A percentile compares a stretch with the other conserved stretches of the same genome.
phyloP scores from a whole-genome alignment of 2,888 invertebrate genomes.

The Priocnemis perturbator region DNA sequence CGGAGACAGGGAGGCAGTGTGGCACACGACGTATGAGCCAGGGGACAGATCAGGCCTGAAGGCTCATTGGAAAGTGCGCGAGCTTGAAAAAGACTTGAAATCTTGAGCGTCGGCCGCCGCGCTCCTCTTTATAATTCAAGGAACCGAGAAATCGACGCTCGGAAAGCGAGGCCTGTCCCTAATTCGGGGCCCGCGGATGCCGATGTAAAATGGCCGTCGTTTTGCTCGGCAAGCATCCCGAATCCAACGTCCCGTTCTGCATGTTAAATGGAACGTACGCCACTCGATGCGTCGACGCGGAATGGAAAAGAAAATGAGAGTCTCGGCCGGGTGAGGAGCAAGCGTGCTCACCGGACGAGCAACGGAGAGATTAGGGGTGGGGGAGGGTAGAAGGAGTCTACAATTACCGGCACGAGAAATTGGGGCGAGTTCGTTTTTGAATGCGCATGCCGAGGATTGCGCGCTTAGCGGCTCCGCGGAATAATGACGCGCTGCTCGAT shows the following conservation, averaged over 20 bases:
- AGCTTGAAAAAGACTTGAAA: too few relatives aligned
- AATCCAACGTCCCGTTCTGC: slow-evolving; percentile 36
- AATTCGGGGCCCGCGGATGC: slow-evolving; percentile 13
- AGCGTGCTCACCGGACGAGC: too few relatives aligned
- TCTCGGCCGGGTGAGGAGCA: slow-evolving; percentile 20
- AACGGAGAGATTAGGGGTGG: too few relatives aligned
- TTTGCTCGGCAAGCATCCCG: slow-evolving; percentile 16
- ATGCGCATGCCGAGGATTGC: too few relatives aligned
- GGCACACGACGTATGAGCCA: too few relatives aligned
- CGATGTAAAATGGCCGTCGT: slow-evolving; percentile 38
- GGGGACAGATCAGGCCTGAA: not conserved
- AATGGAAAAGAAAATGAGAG: slow-evolving; percentile 19
- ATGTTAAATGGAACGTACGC: slow-evolving; percentile 45
- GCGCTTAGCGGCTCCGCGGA: too few relatives aligned
- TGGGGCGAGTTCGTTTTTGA: too few relatives aligned
- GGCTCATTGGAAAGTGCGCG: not conserved
- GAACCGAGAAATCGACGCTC: slow-evolving; percentile 7
- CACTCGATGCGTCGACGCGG: slow-evolving; percentile 29
- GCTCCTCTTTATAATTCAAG: slow-evolving; percentile 37
- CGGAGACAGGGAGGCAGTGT: too few relatives aligned
- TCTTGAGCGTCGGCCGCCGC: not conserved
- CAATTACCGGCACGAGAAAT: too few relatives aligned
- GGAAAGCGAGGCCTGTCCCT: slow-evolving; percentile 4
- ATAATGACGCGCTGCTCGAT: too few relatives aligned
- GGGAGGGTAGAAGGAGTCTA: too few relatives aligned